Evolutionary conservation across 1,140 invertebrate genomes (phyloP).

Genomic region (Drosophila kepulauana): DNA sequence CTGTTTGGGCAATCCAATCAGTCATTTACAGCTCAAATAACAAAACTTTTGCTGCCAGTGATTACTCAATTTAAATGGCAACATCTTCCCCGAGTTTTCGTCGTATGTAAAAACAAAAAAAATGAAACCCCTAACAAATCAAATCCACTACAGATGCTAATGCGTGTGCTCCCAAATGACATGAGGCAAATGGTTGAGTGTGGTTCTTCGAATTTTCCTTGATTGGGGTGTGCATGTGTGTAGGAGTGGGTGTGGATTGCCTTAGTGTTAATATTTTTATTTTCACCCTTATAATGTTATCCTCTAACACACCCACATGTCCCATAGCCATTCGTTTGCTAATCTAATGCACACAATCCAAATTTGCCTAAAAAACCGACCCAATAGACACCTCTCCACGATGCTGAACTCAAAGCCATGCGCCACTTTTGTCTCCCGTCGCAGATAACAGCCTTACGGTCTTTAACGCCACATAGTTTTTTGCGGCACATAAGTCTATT

Average conservation of each 20-base stretch:
- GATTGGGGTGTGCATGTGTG: slow-evolving; percentile 45
- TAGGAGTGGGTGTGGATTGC: slow-evolving; percentile 35
- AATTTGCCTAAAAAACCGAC: slow-evolving; percentile 76
- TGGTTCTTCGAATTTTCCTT: slow-evolving; percentile 20
- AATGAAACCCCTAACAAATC: slow-evolving; percentile 14
- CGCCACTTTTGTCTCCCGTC: slow-evolving; percentile 42
- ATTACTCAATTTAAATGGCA: slow-evolving; percentile 81
- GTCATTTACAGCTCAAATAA: slow-evolving; percentile 35
- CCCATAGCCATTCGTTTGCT: slow-evolving; percentile 23
- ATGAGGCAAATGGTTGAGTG: slow-evolving; percentile 51
- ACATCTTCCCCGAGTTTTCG: slow-evolving; percentile 4
- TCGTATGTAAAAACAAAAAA: slow-evolving; percentile 35
- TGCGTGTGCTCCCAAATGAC: slow-evolving; percentile 65
- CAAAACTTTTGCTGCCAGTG: slow-evolving; percentile 58
- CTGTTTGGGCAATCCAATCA: slow-evolving; percentile 19
- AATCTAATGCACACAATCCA: slow-evolving; percentile 71
- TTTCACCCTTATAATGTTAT: slow-evolving; percentile 72
- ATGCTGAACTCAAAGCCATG: slow-evolving; percentile 5
- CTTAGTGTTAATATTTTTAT: slow-evolving; percentile 77
- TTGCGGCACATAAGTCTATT: slow-evolving; percentile 67
- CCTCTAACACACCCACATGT: slow-evolving; percentile 36
- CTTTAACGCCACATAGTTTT: slow-evolving; percentile 50
- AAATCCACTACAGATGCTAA: slow-evolving; percentile 3
- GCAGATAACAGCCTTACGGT: slow-evolving; percentile 73
- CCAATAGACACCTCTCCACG: slow-evolving; percentile 43